phyloP scores from a whole-genome alignment of 1,140 invertebrate species.

The Bilobella aurantiaca region DNA sequence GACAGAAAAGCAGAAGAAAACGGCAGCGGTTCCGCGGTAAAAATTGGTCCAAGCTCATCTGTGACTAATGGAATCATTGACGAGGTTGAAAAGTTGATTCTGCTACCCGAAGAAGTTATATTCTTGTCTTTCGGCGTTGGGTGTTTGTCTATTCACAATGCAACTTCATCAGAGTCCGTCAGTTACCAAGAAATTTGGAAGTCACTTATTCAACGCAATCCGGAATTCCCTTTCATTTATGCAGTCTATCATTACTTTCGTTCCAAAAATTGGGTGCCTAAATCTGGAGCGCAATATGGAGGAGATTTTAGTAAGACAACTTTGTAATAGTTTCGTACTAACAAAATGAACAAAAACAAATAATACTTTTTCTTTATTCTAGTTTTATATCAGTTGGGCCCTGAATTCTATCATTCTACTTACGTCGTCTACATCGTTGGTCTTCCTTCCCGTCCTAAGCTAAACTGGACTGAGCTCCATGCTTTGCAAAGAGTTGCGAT shows the following conservation, averaged over 20 bases:
- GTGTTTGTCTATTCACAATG: constrained; percentile 24
- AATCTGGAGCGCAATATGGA: constrained; percentile 23
- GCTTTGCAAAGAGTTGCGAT: constrained; percentile 22
- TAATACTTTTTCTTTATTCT: constrained; percentile 3
- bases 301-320: constrained; percentile 28
- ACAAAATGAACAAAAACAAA: too few relatives aligned
- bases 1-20: not conserved
- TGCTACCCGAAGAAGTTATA: constrained; percentile 33
- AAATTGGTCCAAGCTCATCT: too few relatives aligned
- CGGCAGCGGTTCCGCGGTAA: not conserved
- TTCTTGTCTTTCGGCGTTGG: constrained; percentile 32
- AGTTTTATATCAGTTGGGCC: constrained; percentile 31
- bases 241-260: constrained; percentile 33
- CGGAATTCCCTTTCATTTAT: constrained; percentile 28
- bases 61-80: not conserved
- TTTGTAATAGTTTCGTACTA: too few relatives aligned
- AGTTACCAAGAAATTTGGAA: constrained; percentile 21
- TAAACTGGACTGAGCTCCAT: constrained; percentile 27
- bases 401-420: constrained; percentile 24
- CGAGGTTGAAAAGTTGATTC: constrained; percentile 25
- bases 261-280: constrained; percentile 33
- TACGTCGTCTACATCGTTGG: constrained; percentile 30
- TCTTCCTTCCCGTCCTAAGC: constrained; percentile 11
- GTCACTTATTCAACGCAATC: constrained; percentile 14
- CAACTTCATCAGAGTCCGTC: constrained; percentile 5